A percentile compares a stretch with the other conserved stretches of the same genome.
Conservation (phyloP, 2,888 invertebrate species). For the Dyspetes luteomarginatus region DNA sequence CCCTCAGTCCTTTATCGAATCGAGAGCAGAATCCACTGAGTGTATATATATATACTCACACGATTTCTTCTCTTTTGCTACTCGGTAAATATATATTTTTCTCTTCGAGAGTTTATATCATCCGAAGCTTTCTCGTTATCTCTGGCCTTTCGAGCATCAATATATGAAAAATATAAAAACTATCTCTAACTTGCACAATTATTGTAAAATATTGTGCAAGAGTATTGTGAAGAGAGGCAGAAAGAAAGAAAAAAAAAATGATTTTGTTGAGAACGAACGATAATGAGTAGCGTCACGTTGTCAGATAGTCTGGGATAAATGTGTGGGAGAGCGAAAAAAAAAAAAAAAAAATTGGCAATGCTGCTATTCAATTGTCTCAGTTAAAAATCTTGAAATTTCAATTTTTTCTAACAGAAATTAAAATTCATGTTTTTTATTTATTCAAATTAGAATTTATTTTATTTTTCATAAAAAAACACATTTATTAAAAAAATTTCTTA, state of each 20-base stretch:
- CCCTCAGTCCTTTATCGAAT: neutral
- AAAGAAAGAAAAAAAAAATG: neutral
- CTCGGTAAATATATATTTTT: constrained; percentile 20
- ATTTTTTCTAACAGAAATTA: too few species aligned
- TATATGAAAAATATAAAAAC: too few species aligned
- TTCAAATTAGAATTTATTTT: too few species aligned
- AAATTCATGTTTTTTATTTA: too few species aligned
- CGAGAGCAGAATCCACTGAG: neutral
- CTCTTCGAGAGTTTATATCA: constrained; percentile 8
- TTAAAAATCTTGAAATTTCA: too few species aligned
- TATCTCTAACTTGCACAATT: neutral
- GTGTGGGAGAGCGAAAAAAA: too few species aligned
- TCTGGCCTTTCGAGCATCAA: neutral
- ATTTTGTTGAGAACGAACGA: neutral
- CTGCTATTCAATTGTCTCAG: too few species aligned
- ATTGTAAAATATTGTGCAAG: neutral
- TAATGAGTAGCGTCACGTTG: too few species aligned
- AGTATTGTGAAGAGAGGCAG: neutral
- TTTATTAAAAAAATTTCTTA: too few species aligned
- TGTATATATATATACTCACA: neutral
- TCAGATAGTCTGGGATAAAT: too few species aligned
- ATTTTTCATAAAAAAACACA: too few species aligned
- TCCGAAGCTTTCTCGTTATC: constrained; percentile 32
- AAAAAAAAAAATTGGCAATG: too few species aligned
- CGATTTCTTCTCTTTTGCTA: neutral